phyloP scores from a whole-genome alignment of 2,797 vertebrate genomes.

The Peromyscus melanophrys region DNA sequence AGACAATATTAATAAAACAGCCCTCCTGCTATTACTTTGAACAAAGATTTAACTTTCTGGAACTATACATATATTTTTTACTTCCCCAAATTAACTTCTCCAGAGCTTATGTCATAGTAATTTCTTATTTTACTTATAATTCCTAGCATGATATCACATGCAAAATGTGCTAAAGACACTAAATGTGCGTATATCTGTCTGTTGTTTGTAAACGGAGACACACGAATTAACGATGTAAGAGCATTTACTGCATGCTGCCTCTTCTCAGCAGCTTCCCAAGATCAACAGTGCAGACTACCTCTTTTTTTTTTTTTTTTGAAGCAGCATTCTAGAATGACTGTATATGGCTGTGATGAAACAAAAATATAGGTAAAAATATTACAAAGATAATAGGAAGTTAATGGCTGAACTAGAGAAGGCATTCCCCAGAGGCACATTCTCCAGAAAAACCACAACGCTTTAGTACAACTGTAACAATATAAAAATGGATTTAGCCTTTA shows the following conservation, averaged over 20 bases:
- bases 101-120: not conserved
- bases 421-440: not conserved
- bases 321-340: not conserved
- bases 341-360: not conserved
- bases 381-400: slow-evolving; percentile 32
- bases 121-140: not conserved
- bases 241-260: not conserved
- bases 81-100: not conserved
- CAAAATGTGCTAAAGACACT: not conserved
- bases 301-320: not conserved
- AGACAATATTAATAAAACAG: not conserved
- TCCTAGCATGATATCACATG: not conserved
- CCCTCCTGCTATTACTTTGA: slow-evolving; percentile 6
- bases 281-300: not conserved
- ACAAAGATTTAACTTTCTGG: slow-evolving; percentile 14
- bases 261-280: not conserved
- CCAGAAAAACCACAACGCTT: not conserved
- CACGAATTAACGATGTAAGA: not conserved
- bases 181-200: not conserved
- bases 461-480: not conserved
- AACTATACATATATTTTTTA: not conserved
- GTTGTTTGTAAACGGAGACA: not conserved
- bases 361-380: slow-evolving; percentile 1
- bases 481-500: slow-evolving; percentile 53
- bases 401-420: not conserved